Conservation (phyloP, 1,140 invertebrate species). For the Thrips palmi region DNA sequence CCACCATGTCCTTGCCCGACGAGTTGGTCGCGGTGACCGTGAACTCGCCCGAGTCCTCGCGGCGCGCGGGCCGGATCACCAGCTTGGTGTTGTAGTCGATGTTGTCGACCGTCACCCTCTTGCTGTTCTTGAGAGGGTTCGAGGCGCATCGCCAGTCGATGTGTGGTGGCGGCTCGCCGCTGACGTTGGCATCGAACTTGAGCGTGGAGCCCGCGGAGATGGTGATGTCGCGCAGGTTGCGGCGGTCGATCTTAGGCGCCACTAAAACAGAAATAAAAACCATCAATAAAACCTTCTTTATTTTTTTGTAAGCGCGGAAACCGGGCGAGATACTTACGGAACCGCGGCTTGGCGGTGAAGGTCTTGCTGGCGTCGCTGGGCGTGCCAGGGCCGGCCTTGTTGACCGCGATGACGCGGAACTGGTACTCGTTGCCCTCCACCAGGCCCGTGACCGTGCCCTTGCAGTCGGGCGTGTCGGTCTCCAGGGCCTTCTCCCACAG, state of each 20-base stretch:
- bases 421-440: conserved; percentile 97
- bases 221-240: conserved; percentile 71
- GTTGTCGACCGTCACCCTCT: conserved; percentile 41
- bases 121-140: conserved; percentile 24
- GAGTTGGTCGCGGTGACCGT: conserved; percentile 68
- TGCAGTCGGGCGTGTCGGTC: conserved; percentile 47
- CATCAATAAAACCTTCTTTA: conserved; percentile 7
- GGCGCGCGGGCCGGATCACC: conserved; percentile 54
- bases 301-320: conserved; percentile 8
- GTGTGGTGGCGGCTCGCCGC: conserved; percentile 77
- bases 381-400: conserved; percentile 83
- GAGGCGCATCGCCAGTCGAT: conserved; percentile 70
- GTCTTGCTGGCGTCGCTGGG: conserved; percentile 72
- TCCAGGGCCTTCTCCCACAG: conserved; percentile 82
- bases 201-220: conserved; percentile 79
- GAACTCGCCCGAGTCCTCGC: conserved; percentile 76
- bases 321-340: conserved; percentile 32
- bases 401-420: conserved; percentile 91
- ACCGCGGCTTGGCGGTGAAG: conserved; percentile 81
- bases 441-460: conserved; percentile 62
- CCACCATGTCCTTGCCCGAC: conserved; percentile 73
- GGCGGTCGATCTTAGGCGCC: conserved; percentile 87
- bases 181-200: conserved; percentile 81
- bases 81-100: conserved; percentile 78
- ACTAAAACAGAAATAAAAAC: conserved; percentile 30